A percentile compares a stretch with the other conserved stretches of the same genome.
Conservation (phyloP, 1,140 invertebrate genomes). For the Odontomachus brunneus region DNA sequence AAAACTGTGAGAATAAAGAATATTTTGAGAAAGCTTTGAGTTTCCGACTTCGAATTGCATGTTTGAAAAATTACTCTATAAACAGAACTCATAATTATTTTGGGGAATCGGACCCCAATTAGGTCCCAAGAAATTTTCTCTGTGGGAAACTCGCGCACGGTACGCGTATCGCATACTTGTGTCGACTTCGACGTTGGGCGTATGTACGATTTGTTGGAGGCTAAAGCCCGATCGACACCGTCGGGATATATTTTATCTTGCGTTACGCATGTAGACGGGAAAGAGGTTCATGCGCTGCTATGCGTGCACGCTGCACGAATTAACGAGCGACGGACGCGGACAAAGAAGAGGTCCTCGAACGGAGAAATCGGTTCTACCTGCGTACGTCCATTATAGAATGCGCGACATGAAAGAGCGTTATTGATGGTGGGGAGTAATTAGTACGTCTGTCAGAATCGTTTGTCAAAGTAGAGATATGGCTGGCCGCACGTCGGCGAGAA, state of each 20-base stretch:
- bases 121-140: no score
- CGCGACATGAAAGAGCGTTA: conserved; percentile 27
- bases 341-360: conserved; percentile 41
- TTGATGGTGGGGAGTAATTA: conserved; percentile 68
- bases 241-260: conserved; percentile 47
- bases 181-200: conserved; percentile 59
- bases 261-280: neutral
- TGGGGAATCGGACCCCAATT: no score
- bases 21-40: no score
- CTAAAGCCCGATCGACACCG: conserved; percentile 58
- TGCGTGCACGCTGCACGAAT: conserved; percentile 32
- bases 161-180: conserved; percentile 40
- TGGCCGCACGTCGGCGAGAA: conserved; percentile 51
- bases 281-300: conserved; percentile 4
- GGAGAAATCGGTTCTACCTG: conserved; percentile 46
- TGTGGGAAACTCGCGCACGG: conserved; percentile 17
- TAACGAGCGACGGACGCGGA: conserved; percentile 52
- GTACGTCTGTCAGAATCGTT: conserved; percentile 55
- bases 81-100: no score
- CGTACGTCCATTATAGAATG: conserved; percentile 6
- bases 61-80: no score
- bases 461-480: conserved; percentile 53
- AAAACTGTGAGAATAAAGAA: no score
- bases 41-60: no score
- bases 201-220: conserved; percentile 63